Conservation (phyloP, 2,113 vertebrate species). For the Corvus hawaiiensis region DNA sequence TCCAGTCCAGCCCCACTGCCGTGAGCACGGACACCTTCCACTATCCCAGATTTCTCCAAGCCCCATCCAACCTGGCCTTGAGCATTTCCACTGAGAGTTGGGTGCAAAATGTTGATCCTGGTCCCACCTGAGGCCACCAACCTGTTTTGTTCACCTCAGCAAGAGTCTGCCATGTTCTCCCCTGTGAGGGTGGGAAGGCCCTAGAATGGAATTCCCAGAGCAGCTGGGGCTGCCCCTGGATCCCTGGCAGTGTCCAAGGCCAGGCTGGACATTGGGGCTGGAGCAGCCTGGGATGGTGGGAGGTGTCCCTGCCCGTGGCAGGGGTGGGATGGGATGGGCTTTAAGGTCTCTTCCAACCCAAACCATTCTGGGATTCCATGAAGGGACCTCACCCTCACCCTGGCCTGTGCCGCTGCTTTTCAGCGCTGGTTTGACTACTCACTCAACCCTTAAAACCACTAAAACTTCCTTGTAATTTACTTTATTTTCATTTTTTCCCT, state of each 20-base stretch:
- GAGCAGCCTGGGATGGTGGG: rapidly evolving
- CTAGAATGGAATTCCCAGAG: rapidly evolving
- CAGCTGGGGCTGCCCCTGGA: neutral
- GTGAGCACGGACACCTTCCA: neutral
- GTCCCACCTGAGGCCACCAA: neutral
- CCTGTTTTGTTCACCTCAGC: neutral
- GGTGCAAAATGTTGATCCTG: neutral
- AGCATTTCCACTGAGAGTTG: neutral
- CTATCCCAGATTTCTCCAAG: neutral
- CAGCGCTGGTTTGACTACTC: neutral
- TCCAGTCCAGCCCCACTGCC: neutral
- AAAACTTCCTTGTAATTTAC: neutral
- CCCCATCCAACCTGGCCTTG: neutral
- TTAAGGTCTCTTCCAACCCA: neutral
- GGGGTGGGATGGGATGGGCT: neutral
- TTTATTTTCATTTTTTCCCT: neutral
- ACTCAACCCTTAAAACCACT: neutral
- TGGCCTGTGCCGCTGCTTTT: neutral
- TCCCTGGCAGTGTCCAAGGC: neutral
- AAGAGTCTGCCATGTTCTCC: neutral
- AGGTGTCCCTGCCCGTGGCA: neutral
- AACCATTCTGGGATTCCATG: neutral
- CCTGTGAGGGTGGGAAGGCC: neutral
- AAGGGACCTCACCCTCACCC: neutral
- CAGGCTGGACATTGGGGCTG: neutral